Conservation (phyloP, 2,888 invertebrate genomes). For the Atethmia centrago region DNA sequence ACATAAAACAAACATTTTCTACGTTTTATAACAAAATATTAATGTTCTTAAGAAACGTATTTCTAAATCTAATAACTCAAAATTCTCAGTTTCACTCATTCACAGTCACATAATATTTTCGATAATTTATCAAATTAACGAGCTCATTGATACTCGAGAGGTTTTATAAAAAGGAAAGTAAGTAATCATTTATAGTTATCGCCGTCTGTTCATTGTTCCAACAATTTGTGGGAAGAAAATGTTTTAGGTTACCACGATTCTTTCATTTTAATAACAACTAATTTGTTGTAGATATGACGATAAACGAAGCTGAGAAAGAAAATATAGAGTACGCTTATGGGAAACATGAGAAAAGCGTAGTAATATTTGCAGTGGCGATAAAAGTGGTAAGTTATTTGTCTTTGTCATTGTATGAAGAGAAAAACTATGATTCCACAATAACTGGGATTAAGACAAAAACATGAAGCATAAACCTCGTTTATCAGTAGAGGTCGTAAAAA, state of each 20-base stretch:
- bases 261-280: conserved; percentile 51
- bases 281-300: conserved; percentile 48
- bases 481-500: neutral
- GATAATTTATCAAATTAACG: conserved; percentile 47
- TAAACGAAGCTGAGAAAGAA: conserved; percentile 51
- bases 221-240: conserved; percentile 48
- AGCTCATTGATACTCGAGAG: conserved; percentile 32
- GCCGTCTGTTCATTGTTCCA: conserved; percentile 46
- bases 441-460: neutral
- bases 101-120: conserved; percentile 11
- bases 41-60: neutral
- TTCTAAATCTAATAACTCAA: conserved; percentile 2
- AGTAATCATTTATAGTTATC: conserved; percentile 41
- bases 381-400: conserved; percentile 21
- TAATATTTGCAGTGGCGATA: neutral
- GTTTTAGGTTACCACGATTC: conserved; percentile 45
- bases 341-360: conserved; percentile 34
- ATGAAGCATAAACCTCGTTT: neutral
- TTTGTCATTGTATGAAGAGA: neutral
- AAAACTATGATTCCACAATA: neutral
- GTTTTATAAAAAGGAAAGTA: conserved; percentile 54
- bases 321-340: conserved; percentile 21
- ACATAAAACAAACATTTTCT: neutral
- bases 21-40: neutral
- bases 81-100: conserved; percentile 4